A percentile compares a stretch with the other conserved stretches of the same genome.
Evolutionary conservation across 2,888 invertebrate species (phyloP).

Genomic region (Nemapogon koenigi): DNA sequence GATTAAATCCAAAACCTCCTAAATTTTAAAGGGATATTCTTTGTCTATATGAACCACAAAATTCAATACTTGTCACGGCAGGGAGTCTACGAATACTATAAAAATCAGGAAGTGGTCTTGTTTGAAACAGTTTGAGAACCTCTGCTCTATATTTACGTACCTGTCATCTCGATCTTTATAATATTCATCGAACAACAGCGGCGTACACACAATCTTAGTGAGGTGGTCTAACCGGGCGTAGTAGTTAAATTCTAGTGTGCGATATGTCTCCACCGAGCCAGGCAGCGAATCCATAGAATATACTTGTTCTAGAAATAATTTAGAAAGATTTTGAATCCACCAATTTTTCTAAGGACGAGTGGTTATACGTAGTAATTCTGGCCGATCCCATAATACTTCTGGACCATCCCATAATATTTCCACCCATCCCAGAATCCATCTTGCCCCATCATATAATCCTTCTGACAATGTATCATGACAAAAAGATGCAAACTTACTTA

Average conservation of each 20-base stretch:
- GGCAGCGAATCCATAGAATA: slow-evolving; percentile 39
- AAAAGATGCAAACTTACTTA: slow-evolving; percentile 61
- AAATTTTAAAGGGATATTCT: too few relatives aligned
- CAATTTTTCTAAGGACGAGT: too few relatives aligned
- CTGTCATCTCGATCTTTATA: slow-evolving; percentile 66
- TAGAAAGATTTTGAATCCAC: too few relatives aligned
- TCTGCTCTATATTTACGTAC: slow-evolving; percentile 20
- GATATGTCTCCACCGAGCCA: slow-evolving; percentile 34
- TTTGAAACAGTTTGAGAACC: not conserved
- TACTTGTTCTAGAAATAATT: slow-evolving; percentile 31
- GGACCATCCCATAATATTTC: too few relatives aligned
- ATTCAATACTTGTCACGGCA: too few relatives aligned
- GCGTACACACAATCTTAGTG: slow-evolving; percentile 58
- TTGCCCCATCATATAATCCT: too few relatives aligned
- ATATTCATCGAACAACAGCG: slow-evolving; percentile 58
- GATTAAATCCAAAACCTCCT: too few relatives aligned
- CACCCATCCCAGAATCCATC: too few relatives aligned
- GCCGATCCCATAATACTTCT: too few relatives aligned
- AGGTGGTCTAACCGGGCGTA: slow-evolving; percentile 76
- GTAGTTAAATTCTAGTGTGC: slow-evolving; percentile 46
- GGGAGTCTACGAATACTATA: too few relatives aligned
- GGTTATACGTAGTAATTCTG: too few relatives aligned
- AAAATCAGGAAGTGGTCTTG: not conserved
- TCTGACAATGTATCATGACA: not conserved
- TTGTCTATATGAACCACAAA: too few relatives aligned